Percentiles rank a stretch among this genome's conserved stretches.
phyloP scores from a whole-genome alignment of 2,888 invertebrate species.

The Phyllotreta striolata region DNA sequence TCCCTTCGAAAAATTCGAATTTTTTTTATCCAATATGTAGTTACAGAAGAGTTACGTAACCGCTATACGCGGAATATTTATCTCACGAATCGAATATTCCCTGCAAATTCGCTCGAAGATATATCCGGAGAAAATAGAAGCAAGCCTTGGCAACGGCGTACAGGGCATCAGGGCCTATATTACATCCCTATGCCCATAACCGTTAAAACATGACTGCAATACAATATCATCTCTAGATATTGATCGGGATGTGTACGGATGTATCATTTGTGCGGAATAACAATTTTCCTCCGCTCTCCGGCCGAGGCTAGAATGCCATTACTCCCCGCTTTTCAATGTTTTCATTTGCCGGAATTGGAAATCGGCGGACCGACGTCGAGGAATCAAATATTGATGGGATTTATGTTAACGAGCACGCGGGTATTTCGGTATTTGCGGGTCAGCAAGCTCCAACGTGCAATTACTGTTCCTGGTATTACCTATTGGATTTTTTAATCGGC shows the following conservation, averaged over 20 bases:
- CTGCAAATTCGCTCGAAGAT: constrained; percentile 20
- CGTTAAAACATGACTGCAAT: constrained; percentile 45
- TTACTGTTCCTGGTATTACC: background rate
- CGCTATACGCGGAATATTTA: constrained; percentile 14
- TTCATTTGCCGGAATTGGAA: constrained; percentile 17
- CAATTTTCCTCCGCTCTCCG: constrained; percentile 20
- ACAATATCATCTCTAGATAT: constrained; percentile 45
- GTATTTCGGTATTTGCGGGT: background rate
- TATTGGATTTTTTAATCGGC: too few relatives aligned
- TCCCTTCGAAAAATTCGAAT: background rate
- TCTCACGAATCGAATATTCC: constrained; percentile 23
- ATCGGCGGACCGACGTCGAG: constrained; percentile 7
- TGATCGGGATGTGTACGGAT: constrained; percentile 34
- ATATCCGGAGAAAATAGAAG: constrained; percentile 23
- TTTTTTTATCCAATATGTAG: background rate
- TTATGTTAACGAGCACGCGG: background rate
- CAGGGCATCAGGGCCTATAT: constrained; percentile 32
- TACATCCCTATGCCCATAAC: constrained; percentile 40
- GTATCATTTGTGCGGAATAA: constrained; percentile 30
- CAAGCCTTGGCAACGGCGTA: constrained; percentile 11
- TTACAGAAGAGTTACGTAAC: constrained; percentile 2
- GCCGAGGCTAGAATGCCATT: constrained; percentile 13
- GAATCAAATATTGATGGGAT: constrained; percentile 19
- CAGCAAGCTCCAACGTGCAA: background rate
- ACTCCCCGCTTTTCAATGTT: constrained; percentile 17